Base-by-base conservation (phyloP, 1,140 invertebrate genomes). In the Popillia japonica region DNA sequence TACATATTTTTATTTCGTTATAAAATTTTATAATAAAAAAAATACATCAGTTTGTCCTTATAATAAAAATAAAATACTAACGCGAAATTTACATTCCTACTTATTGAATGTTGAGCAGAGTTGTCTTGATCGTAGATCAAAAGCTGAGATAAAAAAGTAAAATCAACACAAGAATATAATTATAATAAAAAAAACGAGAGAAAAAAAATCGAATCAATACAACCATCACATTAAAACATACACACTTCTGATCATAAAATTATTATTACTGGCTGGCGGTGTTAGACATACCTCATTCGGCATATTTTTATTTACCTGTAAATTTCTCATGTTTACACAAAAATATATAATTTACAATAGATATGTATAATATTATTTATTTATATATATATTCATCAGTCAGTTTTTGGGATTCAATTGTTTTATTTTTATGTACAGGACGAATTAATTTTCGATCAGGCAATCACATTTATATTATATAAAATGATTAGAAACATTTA, bases 321-420 rank as follows among this genome's bases (percentile, higher is more conserved):
- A 41, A 74, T 74, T 74, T 42, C 11, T 74, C 17, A 42, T 41
- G 34, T 41, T 74, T 74, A 74, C 72, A 74, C 72, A 74, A 74
- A 74, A 74, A 74, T 74, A 74, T 74, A 74, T 74, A 74, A 74
- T 74, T 74, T 74, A 74, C 41, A 74, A 74, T 74, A 74, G 40
- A 74, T 74, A 72, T 11, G 23, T 72, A 72, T 72, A 34, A 27
- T 72, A 72, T n/a, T 74, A 41, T 74, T 23, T 48, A 76, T 76
- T 55, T 76, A 76, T 42, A 76, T 76, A 44, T 74, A 74, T 74
- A 41, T 40, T 74, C 34, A 48, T 76, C 75, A 76, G 75, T 76
- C 75, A 76, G 27, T 34, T 76, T 76, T 76, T 27, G 22, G 41
- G 23, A 48, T 44, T 44, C 22, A 76, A 34, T 76, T 76, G 14